Base-by-base conservation (phyloP, 2,797 vertebrate genomes). In the Xenentodon cancila region DNA sequence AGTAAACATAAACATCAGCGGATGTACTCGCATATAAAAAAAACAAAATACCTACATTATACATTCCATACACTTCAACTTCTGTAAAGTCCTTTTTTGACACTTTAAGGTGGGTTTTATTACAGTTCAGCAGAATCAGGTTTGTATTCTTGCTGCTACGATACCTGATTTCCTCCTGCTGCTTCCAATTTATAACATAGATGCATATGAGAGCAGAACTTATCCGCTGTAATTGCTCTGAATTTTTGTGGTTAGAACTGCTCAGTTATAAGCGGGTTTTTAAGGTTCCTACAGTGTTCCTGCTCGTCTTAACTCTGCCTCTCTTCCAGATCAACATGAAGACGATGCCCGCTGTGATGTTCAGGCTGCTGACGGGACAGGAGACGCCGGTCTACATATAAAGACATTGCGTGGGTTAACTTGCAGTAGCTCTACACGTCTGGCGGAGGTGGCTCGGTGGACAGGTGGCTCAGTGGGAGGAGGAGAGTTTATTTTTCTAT, bases 371-470 rank as follows among this genome's bases (percentile, higher is more conserved):
- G 58, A 99, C 97, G 0, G 97, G 97, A 65, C 97, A 99, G 69
- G 97, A 99, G 93, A 97, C 96, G 0, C 97, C 97, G 0, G 68
- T 97, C 50, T 99, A 99, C 92, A 97, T 99, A 84, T 99, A 92
- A 92, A 85, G 74, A 73, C 60, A 64, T 51, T 64, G 81, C 84
- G 80, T 75, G 73, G 78, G 77, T 74, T 58, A 22, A 43, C 64
- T 73, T 67, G 53, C 74, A 76, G 61, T 55, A 68, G 73, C 55
- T 79, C 83, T 84, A 81, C 82, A 82, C 75, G 84, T 68, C 80
- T 72, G 70, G 53, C 68, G 46, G 59, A 2, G 12, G 1, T 2
- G 61, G 13, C 60, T 43, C 16, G 53, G 68, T 15, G 20, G 75
- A 77, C 61, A 48, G 55, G 77, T 56, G 71, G 69, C 66, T 74